Conservation (phyloP, 2,113 vertebrate species). For the Esox niger region DNA sequence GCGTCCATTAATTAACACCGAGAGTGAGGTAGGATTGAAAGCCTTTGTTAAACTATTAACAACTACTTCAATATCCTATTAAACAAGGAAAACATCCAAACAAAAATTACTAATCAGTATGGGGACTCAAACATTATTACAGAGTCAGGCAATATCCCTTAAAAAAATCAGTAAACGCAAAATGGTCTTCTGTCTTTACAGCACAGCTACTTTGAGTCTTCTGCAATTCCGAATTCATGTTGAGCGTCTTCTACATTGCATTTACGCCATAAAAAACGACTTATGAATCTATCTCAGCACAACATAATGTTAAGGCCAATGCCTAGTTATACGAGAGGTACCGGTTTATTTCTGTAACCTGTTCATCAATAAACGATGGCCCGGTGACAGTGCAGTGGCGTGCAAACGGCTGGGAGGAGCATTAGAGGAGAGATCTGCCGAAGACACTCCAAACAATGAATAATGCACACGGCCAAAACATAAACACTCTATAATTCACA, state of each 20-base stretch:
- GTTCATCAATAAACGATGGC: background rate
- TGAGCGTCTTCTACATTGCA: background rate
- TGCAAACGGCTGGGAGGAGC: background rate
- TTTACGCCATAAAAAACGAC: background rate
- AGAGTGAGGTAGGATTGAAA: background rate
- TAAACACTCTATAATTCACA: constrained; percentile 10
- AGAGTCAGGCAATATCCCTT: background rate
- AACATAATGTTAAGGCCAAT: background rate
- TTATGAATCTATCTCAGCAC: too few species aligned
- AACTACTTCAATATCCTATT: background rate
- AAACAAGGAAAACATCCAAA: background rate
- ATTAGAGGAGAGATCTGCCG: background rate
- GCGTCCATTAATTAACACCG: background rate
- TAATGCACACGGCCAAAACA: constrained; percentile 3
- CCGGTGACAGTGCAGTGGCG: background rate
- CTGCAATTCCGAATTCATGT: background rate
- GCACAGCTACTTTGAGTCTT: background rate
- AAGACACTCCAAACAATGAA: background rate
- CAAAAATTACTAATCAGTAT: background rate
- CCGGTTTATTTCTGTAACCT: background rate
- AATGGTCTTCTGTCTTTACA: background rate
- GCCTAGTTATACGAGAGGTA: background rate
- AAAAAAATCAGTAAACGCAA: background rate
- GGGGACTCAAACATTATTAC: background rate
- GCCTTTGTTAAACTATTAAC: background rate